phyloP scores from a whole-genome alignment of 2,888 invertebrate genomes.

The Pheosia gnoma region DNA sequence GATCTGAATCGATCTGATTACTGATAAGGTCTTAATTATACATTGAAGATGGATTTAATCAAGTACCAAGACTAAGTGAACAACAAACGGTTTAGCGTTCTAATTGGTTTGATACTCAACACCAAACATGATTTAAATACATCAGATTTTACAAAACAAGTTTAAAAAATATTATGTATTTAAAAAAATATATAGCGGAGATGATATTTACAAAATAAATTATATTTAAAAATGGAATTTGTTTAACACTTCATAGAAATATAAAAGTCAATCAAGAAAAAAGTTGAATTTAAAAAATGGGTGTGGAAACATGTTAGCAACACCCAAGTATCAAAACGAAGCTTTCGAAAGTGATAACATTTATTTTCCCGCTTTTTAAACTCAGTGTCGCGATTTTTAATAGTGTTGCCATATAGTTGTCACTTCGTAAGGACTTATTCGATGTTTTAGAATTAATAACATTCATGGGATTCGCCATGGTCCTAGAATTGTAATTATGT shows the following conservation, averaged over 20 bases:
- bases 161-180: slow-evolving; percentile 6
- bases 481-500: slow-evolving; percentile 16
- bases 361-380: slow-evolving; percentile 35
- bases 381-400: slow-evolving; percentile 32
- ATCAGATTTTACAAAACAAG: slow-evolving; percentile 1
- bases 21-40: not conserved
- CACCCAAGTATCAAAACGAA: slow-evolving; percentile 25
- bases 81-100: no score
- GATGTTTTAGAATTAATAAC: slow-evolving; percentile 40
- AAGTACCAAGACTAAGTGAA: no score
- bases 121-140: slow-evolving; percentile 5
- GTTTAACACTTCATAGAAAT: no score
- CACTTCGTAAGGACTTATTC: slow-evolving; percentile 38
- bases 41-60: not conserved
- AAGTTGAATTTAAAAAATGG: no score
- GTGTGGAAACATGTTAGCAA: slow-evolving; percentile 20
- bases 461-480: slow-evolving; percentile 38
- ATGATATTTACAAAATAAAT: slow-evolving; percentile 1
- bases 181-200: not conserved
- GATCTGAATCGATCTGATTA: not conserved
- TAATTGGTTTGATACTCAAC: no score
- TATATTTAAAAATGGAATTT: not conserved
- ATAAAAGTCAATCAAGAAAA: no score
- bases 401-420: slow-evolving; percentile 43
- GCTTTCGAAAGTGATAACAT: slow-evolving; percentile 25